These are phyloP conservation scores for Gorsachius magnificus DNA, from an alignment of 2,797 vertebrate genomes.

Conservation along the genomic window DNA sequence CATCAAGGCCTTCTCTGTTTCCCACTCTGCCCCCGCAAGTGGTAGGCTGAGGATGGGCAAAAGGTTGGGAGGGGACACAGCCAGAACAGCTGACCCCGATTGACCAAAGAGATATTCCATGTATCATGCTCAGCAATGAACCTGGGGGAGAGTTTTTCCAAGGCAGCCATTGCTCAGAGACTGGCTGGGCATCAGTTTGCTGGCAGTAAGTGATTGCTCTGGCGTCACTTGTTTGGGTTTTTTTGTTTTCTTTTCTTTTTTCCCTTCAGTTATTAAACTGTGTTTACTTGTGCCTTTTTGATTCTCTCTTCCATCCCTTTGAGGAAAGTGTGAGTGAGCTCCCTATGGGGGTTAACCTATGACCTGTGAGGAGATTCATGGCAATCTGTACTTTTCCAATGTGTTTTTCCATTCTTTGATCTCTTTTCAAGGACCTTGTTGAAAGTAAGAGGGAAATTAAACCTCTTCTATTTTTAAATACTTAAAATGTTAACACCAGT, in stretches of 20 bases:
- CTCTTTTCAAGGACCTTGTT: not conserved
- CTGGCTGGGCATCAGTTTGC: not conserved
- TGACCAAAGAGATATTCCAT: not conserved
- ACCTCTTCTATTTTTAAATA: not conserved
- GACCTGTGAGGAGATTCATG: not conserved
- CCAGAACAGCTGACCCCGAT: no score
- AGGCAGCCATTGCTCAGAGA: not conserved
- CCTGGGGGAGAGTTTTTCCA: not conserved
- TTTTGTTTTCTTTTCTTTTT: not conserved
- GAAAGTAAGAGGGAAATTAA: not conserved
- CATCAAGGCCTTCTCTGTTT: no score
- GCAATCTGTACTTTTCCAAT: not conserved
- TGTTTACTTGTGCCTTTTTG: not conserved
- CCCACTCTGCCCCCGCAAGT: no score
- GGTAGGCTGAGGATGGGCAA: no score
- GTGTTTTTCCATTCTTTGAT: not conserved
- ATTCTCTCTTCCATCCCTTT: not conserved
- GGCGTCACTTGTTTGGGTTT: not conserved
- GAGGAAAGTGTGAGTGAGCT: accelerated
- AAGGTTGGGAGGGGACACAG: no score
- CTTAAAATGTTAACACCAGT: not conserved
- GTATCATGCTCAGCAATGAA: not conserved
- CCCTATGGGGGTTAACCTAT: accelerated
- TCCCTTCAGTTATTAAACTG: not conserved
- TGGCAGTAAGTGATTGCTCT: not conserved